Evolutionary conservation across 2,888 invertebrate genomes (phyloP), one percentile per base, ranked within the genome.

Genomic region (Yponomeuta sedellus): DNA sequence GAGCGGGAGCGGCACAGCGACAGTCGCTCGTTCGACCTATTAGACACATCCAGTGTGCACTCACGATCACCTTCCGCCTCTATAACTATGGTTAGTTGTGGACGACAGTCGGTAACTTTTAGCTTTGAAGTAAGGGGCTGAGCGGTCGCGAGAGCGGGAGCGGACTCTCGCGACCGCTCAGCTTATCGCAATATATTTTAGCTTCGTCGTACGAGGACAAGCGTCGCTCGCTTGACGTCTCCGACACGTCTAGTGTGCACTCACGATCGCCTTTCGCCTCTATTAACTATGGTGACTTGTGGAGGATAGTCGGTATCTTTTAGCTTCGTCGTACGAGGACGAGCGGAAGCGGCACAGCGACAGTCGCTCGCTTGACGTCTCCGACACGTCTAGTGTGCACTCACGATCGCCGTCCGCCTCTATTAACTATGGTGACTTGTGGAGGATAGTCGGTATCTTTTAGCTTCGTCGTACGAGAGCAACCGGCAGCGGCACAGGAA

Each of bases 101-200:
- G 90, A 87, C 68, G 84, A 92, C 85, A 82, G 91, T 73, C 80
- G n/a, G n/a, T n/a, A n/a, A n/a, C n/a, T n/a, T n/a, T n/a, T n/a
- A n/a, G n/a, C n/a, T n/a, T n/a, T n/a, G n/a, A n/a, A n/a, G n/a
- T n/a, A n/a, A n/a, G n/a, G n/a, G n/a, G n/a, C n/a, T n/a, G n/a
- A n/a, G n/a, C n/a, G n/a, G n/a, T n/a, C n/a, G n/a, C n/a, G n/a
- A n/a, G n/a, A n/a, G n/a, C n/a, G n/a, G n/a, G n/a, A n/a, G n/a
- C n/a, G n/a, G n/a, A n/a, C n/a, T n/a, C n/a, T n/a, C n/a, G n/a
- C n/a, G n/a, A n/a, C n/a, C n/a, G n/a, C n/a, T n/a, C n/a, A n/a
- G n/a, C n/a, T n/a, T n/a, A n/a, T n/a, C n/a, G n/a, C n/a, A n/a
- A n/a, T n/a, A n/a, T n/a, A n/a, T n/a, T n/a, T n/a, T n/a, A n/a